Evolutionary conservation across 2,888 invertebrate genomes (phyloP), one percentile per base, ranked within the genome.

Genomic region (Clistopyga incitator): DNA sequence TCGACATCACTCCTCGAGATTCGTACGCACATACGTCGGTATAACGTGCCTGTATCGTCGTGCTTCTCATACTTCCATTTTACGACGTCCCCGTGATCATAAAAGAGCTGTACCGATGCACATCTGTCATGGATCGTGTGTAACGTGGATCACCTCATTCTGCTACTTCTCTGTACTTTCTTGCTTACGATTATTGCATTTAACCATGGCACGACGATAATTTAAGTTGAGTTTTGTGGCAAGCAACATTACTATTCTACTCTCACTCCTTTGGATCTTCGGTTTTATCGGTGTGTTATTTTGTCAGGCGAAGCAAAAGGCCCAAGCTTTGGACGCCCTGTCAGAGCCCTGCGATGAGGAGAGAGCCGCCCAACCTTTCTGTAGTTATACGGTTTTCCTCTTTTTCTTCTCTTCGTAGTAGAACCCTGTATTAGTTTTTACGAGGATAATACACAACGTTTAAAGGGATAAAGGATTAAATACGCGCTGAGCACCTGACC

Each of bases 391-490:
- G 25, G 71, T 59, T 68, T 59, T 67, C 34, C 38, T 68, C 47
- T 68, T 84, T 64, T 74, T 80, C 59, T 59, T 38, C 71, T 23
- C 47, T 64, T 54, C 23, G 86, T 88, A 77, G 80, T 86, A 85
- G 71, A 88, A 85, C 86, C 85, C 89, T 91, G 90, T 92, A 93
- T 93, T 93, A 93, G 91, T 92, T 93, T 93, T 93, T 93, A 93
- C 90, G 93, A 92, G 91, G 90, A 91, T 92, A 92, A 92, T 93
- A 93, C 92, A 93, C 92, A 92, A 92, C 91, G 92, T 91, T 93
- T 92, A 92, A 91, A 92, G 89, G 92, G 92, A 92, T 93, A 93
- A 92, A 87, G 92, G 92, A 93, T 93, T 93, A 92, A 93, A 91
- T 86, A 88, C 86, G 85, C 84, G 83, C 86, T 77, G 85, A 86